These are phyloP conservation scores for Megaceryle alcyon DNA, from an alignment of 2,797 vertebrate genomes.

Conservation along the genomic window DNA sequence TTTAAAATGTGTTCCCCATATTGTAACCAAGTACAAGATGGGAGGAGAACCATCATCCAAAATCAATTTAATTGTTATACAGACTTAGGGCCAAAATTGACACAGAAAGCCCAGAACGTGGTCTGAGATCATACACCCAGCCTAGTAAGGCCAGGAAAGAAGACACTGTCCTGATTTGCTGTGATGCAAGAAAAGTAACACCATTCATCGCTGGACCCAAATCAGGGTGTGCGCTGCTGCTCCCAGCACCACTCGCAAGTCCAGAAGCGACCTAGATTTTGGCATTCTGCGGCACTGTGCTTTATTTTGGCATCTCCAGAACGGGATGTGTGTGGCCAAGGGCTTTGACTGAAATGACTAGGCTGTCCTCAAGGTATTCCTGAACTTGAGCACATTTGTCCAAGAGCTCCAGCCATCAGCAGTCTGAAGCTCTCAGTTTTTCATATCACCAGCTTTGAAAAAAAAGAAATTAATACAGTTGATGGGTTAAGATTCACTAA, in stretches of 20 bases:
- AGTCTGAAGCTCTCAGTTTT: background rate
- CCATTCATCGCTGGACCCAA: background rate
- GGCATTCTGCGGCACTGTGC: background rate
- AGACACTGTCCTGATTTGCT: background rate
- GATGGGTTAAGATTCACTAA: background rate
- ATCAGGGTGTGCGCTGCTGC: background rate
- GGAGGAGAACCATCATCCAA: background rate
- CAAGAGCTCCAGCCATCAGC: background rate
- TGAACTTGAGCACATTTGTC: background rate
- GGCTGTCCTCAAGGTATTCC: accelerated
- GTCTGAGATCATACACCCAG: background rate
- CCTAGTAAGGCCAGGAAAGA: background rate
- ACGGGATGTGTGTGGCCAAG: accelerated
- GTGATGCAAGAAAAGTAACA: background rate
- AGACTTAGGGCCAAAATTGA: background rate
- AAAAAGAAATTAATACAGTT: background rate
- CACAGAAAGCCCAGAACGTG: background rate
- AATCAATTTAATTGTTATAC: background rate
- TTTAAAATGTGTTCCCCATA: background rate
- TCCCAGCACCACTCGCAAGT: accelerated
- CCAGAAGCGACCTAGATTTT: background rate
- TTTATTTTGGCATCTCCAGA: background rate
- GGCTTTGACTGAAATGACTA: background rate
- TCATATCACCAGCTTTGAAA: background rate
- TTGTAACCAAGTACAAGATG: background rate